These are phyloP conservation scores for Pterois miles DNA, from an alignment of 2,797 vertebrate genomes.

Conservation along the genomic window DNA sequence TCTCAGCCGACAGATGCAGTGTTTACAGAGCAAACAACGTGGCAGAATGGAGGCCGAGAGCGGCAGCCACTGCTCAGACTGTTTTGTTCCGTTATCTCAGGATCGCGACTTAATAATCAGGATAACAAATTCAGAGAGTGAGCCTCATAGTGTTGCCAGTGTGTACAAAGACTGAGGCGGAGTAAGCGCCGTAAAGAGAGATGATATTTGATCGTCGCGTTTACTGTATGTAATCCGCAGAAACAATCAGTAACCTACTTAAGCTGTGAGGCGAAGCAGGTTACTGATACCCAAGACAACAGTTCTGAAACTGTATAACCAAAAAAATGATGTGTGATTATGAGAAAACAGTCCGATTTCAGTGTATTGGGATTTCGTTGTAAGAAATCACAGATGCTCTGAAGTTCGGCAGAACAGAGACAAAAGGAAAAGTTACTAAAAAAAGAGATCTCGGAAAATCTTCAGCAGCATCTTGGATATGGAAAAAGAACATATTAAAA, in stretches of 20 bases:
- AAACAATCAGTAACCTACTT: constrained; percentile 23
- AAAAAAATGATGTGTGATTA: neutral
- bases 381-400: neutral
- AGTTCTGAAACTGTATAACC: neutral
- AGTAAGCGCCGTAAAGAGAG: neutral
- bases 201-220: constrained; percentile 7
- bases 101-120: constrained; percentile 31
- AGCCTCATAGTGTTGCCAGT: constrained; percentile 1
- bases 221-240: constrained; percentile 23
- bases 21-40: constrained; percentile 31
- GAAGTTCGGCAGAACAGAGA: no score
- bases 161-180: constrained; percentile 29
- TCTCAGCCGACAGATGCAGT: constrained; percentile 19
- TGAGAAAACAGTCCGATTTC: neutral
- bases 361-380: neutral
- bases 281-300: constrained; percentile 2
- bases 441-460: neutral
- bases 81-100: constrained; percentile 38
- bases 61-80: constrained; percentile 6
- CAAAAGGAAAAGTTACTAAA: neutral
- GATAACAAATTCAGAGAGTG: constrained; percentile 20
- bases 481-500: neutral
- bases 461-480: neutral
- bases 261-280: neutral
- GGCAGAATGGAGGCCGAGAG: constrained; percentile 2